Percentiles rank a stretch among this genome's conserved stretches.
Conservation (phyloP, 35 echinoderm and acorn worm species). For the Hemicentrotus pulcherrimus region DNA sequence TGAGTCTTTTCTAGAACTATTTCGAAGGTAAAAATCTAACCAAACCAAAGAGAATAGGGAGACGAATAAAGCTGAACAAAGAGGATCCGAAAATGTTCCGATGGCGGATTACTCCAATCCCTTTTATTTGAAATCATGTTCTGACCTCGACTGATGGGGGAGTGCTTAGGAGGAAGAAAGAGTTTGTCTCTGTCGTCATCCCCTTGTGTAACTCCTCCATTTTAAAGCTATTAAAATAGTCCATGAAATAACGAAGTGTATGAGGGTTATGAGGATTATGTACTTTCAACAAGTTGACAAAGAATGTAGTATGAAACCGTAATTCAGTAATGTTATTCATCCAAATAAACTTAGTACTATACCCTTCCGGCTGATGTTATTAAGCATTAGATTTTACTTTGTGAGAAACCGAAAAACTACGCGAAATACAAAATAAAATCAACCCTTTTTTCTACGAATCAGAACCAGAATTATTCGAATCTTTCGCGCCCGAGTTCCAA, state of each 20-base stretch:
- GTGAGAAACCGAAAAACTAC: too few relatives aligned
- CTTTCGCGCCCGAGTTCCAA: too few relatives aligned
- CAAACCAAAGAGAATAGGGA: neutral
- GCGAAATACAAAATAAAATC: too few relatives aligned
- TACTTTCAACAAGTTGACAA: neutral
- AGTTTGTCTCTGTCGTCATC: neutral
- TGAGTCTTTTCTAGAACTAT: too few relatives aligned
- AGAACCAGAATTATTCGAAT: too few relatives aligned
- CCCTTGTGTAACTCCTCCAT: neutral
- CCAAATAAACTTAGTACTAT: too few relatives aligned
- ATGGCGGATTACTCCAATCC: neutral
- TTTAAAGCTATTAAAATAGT: neutral
- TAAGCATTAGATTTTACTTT: too few relatives aligned
- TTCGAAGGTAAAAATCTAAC: neutral
- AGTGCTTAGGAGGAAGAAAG: neutral
- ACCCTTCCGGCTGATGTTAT: too few relatives aligned
- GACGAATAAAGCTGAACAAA: neutral
- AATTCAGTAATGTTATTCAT: too few relatives aligned
- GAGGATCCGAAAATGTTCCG: constrained; percentile 24
- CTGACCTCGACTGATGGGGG: constrained; percentile 20
- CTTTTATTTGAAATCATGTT: constrained; percentile 8
- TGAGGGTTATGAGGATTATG: neutral
- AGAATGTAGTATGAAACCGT: neutral
- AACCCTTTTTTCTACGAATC: too few relatives aligned
- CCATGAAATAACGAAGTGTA: neutral